phyloP scores from a whole-genome alignment of 2,797 vertebrate species.

The Spea hammondii region DNA sequence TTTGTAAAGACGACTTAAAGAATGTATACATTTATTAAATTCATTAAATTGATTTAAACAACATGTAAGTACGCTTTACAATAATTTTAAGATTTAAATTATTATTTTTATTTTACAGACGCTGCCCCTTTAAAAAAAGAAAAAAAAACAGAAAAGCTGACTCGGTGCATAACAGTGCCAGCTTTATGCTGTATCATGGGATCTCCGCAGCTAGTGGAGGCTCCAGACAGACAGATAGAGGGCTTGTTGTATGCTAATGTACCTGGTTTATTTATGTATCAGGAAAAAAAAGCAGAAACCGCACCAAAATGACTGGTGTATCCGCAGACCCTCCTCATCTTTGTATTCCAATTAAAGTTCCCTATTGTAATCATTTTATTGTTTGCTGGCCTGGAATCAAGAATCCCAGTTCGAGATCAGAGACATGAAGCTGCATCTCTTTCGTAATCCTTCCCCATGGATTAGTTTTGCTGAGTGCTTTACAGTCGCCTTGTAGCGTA shows the following conservation, averaged over 20 bases:
- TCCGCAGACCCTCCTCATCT: not conserved
- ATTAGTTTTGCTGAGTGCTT: constrained; percentile 25
- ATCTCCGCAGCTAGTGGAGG: not conserved
- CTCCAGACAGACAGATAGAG: not conserved
- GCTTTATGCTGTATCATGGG: constrained; percentile 8
- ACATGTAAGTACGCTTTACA: too few relatives aligned
- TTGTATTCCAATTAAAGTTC: constrained; percentile 27
- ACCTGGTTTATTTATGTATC: too few relatives aligned
- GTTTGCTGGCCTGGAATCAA: constrained; percentile 38
- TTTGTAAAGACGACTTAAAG: too few relatives aligned
- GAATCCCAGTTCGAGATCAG: constrained; percentile 25
- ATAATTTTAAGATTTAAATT: too few relatives aligned
- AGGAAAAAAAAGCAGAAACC: too few relatives aligned
- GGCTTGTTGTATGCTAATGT: not conserved
- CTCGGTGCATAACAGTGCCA: not conserved
- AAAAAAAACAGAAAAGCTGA: not conserved
- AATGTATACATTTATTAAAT: too few relatives aligned
- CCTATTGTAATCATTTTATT: constrained; percentile 24
- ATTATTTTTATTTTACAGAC: too few relatives aligned
- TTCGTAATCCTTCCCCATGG: constrained; percentile 26
- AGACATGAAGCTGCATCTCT: constrained; percentile 14
- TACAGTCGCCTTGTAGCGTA: not conserved
- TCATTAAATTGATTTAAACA: too few relatives aligned
- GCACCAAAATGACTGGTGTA: not conserved
- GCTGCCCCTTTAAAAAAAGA: not conserved